These are phyloP conservation scores for Trematomus loennbergii DNA, from an alignment of 2,113 vertebrate genomes.

Conservation along the genomic window DNA sequence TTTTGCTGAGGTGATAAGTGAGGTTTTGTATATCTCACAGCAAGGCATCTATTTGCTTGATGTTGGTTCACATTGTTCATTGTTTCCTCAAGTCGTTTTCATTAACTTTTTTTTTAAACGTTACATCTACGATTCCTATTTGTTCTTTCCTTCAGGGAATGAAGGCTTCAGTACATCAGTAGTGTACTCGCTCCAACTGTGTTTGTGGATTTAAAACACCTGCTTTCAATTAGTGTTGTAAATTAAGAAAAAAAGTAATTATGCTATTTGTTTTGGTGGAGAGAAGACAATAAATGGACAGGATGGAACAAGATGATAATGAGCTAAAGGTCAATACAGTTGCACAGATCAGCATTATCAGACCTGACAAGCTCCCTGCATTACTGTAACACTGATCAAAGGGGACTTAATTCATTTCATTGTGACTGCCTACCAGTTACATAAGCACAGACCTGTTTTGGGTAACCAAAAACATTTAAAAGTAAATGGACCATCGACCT, in stretches of 20 bases:
- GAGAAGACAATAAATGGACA: not conserved
- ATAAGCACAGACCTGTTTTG: not conserved
- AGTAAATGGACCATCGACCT: slow-evolving; percentile 58
- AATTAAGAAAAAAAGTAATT: slow-evolving; percentile 13
- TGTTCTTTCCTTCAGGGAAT: not conserved
- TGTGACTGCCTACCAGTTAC: not conserved
- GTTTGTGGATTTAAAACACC: slow-evolving; percentile 12
- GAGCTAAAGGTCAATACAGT: not conserved
- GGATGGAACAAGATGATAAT: not conserved
- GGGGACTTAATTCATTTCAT: slow-evolving; percentile 1
- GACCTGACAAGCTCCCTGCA: not conserved
- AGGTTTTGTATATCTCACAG: slow-evolving; percentile 45
- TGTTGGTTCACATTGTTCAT: slow-evolving; percentile 22
- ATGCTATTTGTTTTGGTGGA: not conserved
- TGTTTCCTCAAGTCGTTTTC: slow-evolving; percentile 27
- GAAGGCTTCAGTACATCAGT: not conserved
- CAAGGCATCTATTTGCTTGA: slow-evolving; percentile 32
- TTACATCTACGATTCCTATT: not conserved
- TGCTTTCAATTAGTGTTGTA: not conserved
- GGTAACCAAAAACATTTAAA: slow-evolving; percentile 53
- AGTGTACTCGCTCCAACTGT: slow-evolving; percentile 4
- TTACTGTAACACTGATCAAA: not conserved
- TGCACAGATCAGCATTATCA: slow-evolving; percentile 4
- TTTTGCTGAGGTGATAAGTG: slow-evolving; percentile 37
- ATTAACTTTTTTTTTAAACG: not conserved